These are phyloP conservation scores for Rutilus rutilus DNA, from an alignment of 2,113 vertebrate species.

Conservation along the genomic window DNA sequence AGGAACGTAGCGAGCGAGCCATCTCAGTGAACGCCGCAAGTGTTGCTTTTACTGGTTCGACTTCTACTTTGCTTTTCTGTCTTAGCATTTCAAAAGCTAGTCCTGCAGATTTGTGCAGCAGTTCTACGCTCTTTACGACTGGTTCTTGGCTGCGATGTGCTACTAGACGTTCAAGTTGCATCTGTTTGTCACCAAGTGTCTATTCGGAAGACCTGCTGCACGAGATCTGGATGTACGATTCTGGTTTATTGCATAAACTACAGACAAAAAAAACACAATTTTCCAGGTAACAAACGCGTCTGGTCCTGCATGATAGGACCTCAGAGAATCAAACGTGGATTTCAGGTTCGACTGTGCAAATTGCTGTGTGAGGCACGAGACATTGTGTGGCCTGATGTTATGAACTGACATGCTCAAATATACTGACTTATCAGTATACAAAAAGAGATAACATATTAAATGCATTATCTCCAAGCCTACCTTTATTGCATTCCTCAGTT, in stretches of 20 bases:
- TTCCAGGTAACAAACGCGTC: not conserved
- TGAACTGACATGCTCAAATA: conserved; percentile 14
- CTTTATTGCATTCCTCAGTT: not conserved
- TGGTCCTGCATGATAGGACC: conserved; percentile 4
- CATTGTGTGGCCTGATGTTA: conserved; percentile 31
- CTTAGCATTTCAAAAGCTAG: conserved; percentile 6
- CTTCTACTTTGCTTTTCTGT: conserved; percentile 15
- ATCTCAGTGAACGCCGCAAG: conserved; percentile 22
- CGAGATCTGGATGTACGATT: conserved; percentile 19
- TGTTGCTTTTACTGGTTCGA: not conserved
- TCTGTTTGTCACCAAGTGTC: not conserved
- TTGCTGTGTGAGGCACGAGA: conserved; percentile 5
- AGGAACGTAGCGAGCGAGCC: not conserved
- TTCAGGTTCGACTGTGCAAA: not conserved
- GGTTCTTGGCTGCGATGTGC: not conserved
- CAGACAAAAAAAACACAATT: not conserved
- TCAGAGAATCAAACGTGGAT: conserved; percentile 7
- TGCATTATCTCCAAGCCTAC: not conserved
- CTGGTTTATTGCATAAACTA: not conserved
- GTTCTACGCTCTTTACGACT: not conserved
- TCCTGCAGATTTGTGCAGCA: not conserved
- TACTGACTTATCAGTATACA: not conserved
- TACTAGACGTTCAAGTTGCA: not conserved
- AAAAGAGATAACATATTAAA: not conserved
- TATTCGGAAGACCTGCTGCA: not conserved